Base-by-base conservation (phyloP, 1,140 invertebrate genomes). In the Sarcophaga bullata region DNA sequence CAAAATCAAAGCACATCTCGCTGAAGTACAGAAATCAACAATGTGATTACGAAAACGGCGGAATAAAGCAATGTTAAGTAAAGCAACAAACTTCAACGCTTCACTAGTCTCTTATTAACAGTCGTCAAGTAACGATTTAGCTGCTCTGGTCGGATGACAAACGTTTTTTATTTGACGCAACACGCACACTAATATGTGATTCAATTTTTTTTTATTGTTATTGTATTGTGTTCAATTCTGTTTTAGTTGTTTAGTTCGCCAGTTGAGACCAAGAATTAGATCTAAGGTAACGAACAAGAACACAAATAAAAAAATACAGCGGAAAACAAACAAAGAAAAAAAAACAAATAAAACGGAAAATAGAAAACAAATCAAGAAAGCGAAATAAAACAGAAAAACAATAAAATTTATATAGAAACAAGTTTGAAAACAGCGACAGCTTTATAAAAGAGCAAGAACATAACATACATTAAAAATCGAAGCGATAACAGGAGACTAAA, bases 41-140 rank as follows among this genome's bases (percentile, higher is more conserved):
- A 49, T 15, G 25, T 37, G 17, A 49, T 19, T 6, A 49, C 13
- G 46, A 76, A 76, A 76, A 76, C 6, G 47, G 25, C 10, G 19
- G 25, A 73, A 47, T 47, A 46, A 47, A 50, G 17, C 50, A 50
- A 50, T 37, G 75, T 78, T 78, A 58, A 58, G 54, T 58, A 58
- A 58, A 68, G 62, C 62, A 68, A 25, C 62, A 68, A 68, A 68
- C 62, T 68, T 68, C n/a, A 68, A 68, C n/a, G 62, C 62, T 68
- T 19, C 62, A 68, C 62, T 68, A 78, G 75, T 78, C 75, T 78
- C 75, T 50, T 48, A 78, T 50, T 19, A 50, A 50, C 75, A 78
- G 75, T 52, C 75, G 75, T n/a, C 47, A 76, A 76, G 48, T 25
- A 78, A 78, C 75, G 48, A 50, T 78, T 17, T 78, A 50, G 25